These are phyloP conservation scores for Drosophila peninsularis DNA, from an alignment of 2,888 invertebrate species.

Conservation along the genomic window DNA sequence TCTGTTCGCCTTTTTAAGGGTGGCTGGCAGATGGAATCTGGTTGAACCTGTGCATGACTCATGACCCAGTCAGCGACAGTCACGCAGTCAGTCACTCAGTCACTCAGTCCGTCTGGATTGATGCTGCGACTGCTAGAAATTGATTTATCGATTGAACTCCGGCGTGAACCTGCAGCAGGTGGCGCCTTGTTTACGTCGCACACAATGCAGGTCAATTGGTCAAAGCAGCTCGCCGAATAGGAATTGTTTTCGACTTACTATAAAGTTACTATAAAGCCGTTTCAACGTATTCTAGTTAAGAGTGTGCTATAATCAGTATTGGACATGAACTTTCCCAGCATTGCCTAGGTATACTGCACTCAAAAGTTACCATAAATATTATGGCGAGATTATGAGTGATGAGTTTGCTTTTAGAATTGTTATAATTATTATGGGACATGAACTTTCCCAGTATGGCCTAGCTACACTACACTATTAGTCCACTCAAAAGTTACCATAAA, in stretches of 20 bases:
- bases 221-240: slow-evolving; percentile 2
- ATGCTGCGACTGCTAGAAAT: slow-evolving; percentile 5
- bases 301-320: slow-evolving; percentile 9
- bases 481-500: no score
- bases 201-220: slow-evolving; percentile 25
- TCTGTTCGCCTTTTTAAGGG: slow-evolving; percentile 34
- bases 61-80: slow-evolving; percentile 57
- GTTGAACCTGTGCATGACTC: slow-evolving; percentile 39
- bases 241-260: slow-evolving; percentile 7
- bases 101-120: not conserved
- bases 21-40: slow-evolving; percentile 28
- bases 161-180: slow-evolving; percentile 45
- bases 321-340: not conserved
- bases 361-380: not conserved
- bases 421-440: no score
- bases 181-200: slow-evolving; percentile 20
- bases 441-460: no score
- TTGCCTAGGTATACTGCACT: no score
- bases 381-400: no score
- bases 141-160: slow-evolving; percentile 42
- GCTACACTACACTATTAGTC: no score
- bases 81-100: slow-evolving; percentile 5
- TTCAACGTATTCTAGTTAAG: not conserved
- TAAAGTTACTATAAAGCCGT: no score
- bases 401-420: no score